Evolutionary conservation across 2,113 vertebrate genomes (phyloP).

Genomic region (Myotis yumanensis): DNA sequence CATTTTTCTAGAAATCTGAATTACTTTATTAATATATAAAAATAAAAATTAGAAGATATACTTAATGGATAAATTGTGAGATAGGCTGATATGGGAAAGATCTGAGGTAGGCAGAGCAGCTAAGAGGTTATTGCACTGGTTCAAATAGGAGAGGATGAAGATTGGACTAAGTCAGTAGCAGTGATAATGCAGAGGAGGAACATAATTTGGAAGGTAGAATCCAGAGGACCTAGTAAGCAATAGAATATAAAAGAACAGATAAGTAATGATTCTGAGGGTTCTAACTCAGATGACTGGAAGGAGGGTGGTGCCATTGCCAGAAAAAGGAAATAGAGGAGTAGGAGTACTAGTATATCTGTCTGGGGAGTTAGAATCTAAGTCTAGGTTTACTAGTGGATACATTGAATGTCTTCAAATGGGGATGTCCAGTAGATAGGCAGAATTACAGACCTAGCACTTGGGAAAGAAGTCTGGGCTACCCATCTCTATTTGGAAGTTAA

Average conservation of each 20-base stretch:
- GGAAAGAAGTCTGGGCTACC: background rate
- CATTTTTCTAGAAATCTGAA: constrained; percentile 18
- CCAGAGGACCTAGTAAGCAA: background rate
- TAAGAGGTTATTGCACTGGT: background rate
- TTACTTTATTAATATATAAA: constrained; percentile 29
- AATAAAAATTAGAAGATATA: background rate
- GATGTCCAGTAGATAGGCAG: background rate
- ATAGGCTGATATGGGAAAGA: background rate
- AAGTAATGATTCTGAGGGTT: background rate
- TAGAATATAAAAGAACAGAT: background rate
- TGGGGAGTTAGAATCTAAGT: background rate
- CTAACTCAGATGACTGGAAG: background rate
- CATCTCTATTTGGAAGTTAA: background rate
- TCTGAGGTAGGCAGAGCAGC: background rate
- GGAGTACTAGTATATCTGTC: background rate
- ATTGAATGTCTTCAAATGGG: background rate
- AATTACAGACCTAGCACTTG: background rate
- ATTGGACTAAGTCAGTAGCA: background rate
- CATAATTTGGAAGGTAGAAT: background rate
- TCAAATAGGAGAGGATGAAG: background rate
- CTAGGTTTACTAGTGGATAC: background rate
- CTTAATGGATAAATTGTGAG: background rate
- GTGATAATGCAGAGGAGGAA: background rate
- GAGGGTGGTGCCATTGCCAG: background rate
- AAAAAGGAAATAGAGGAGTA: background rate